Base-by-base conservation (phyloP, 1,140 invertebrate genomes). In the Hesperophylax magnus region DNA sequence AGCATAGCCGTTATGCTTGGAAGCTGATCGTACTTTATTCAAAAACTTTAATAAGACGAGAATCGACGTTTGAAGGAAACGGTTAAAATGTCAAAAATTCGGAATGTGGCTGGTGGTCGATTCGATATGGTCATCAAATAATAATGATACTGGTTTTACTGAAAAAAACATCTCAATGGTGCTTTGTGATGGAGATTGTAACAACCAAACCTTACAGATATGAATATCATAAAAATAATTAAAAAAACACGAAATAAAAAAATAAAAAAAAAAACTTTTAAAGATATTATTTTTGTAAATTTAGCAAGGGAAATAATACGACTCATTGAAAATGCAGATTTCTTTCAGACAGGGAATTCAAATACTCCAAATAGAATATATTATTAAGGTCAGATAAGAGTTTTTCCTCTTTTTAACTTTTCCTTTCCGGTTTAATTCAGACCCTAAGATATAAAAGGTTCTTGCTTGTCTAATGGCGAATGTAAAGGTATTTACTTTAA, bases 281-380 rank as follows among this genome's bases (percentile, higher is more conserved):
- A 61, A 58, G 24, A 61, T 5, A 27, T 17, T 6, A 61, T 14
- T 20, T 20, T 61, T 14, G 58, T 61, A 61, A 61, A 61, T 14
- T 20, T 20, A 24, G 7, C 18, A 4, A 6, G 1, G n/a, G 3
- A 9, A 20, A 20, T 22, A 20, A 24, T 61, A 61, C 24, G 20
- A 22, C 58, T 61, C 58, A 61, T 61, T 61, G n/a, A 61, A 61
- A 61, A 61, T 61, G 58, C 58, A 61, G 20, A 18, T 22, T 22
- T 17, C 22, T 14, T 31, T 34, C 34, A 34, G 34, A 34, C 3
- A 5, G 24, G 61, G 24, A 65, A 65, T 65, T 27, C 6, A 27
- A 67, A 31, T 67, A 67, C 17, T 67, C 27, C 27, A 11, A 67
- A 27, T 67, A 67, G n/a, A 22, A 65, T 31, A 22, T 31, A 67